Evolutionary conservation across 2,113 vertebrate genomes (phyloP).

Genomic region (Clarias macrocephalus): DNA sequence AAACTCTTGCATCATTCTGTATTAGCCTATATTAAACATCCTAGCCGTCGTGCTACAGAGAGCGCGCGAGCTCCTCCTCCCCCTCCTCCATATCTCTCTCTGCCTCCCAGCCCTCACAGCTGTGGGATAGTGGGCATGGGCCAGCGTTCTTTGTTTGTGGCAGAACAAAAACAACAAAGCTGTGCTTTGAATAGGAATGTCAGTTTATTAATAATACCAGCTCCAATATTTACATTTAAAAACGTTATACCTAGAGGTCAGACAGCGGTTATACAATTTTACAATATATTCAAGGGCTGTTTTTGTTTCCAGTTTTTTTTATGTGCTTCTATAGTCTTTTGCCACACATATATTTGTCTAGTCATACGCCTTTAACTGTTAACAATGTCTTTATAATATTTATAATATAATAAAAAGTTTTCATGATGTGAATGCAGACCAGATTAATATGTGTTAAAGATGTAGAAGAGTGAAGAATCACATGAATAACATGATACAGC

Average conservation of each 20-base stretch:
- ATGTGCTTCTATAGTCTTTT: background rate
- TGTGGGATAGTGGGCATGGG: conserved; percentile 27
- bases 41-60: conserved; percentile 5
- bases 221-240: background rate
- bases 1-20: conserved; percentile 3
- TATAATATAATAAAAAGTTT: too few relatives aligned
- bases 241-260: background rate
- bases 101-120: conserved; percentile 5
- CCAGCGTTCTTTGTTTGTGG: conserved; percentile 39
- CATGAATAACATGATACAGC: background rate
- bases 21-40: conserved; percentile 26
- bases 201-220: too few relatives aligned
- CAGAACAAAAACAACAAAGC: conserved; percentile 19
- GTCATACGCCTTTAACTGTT: background rate
- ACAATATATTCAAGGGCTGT: too few relatives aligned
- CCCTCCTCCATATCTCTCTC: conserved; percentile 9
- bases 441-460: background rate
- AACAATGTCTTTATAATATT: too few relatives aligned
- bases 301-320: background rate
- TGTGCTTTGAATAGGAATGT: background rate
- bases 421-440: background rate
- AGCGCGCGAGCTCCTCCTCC: conserved; percentile 15
- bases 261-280: background rate
- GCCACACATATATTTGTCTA: background rate
- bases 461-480: background rate